Percentiles rank a stretch among this genome's conserved stretches.
These are phyloP conservation scores for Accipiter cooperii DNA, from an alignment of 2,113 vertebrate species.

Conservation along the genomic window DNA sequence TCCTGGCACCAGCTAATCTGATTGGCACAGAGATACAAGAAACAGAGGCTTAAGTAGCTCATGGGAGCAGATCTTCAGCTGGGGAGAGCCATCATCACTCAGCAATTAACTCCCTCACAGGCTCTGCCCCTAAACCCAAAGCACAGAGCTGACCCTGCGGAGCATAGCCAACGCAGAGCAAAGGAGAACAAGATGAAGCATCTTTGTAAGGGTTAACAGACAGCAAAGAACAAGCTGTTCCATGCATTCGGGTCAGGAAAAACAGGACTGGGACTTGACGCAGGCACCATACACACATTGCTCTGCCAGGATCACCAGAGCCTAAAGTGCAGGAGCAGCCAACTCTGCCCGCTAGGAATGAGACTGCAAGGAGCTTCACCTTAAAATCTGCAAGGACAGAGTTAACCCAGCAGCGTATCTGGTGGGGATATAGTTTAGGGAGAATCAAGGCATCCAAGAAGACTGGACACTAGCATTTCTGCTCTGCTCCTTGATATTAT, in stretches of 20 bases:
- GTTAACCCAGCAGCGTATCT: background rate
- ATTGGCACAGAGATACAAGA: slow-evolving; percentile 40
- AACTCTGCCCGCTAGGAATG: background rate
- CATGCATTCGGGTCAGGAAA: slow-evolving; percentile 1
- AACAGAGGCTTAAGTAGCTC: slow-evolving; percentile 51
- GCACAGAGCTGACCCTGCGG: background rate
- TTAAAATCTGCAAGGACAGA: background rate
- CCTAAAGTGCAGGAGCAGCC: background rate
- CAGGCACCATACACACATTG: background rate
- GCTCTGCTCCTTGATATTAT: background rate
- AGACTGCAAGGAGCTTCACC: background rate
- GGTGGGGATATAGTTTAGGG: background rate
- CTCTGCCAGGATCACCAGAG: background rate
- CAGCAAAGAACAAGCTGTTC: slow-evolving; percentile 39
- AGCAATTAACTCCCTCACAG: background rate
- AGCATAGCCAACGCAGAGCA: background rate
- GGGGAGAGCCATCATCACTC: slow-evolving; percentile 20
- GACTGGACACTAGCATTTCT: background rate
- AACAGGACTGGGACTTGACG: background rate
- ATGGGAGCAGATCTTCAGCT: slow-evolving; percentile 43
- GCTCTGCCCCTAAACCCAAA: background rate
- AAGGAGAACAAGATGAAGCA: background rate
- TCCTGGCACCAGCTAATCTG: slow-evolving; percentile 60
- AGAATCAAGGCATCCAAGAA: background rate
- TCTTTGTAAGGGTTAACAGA: slow-evolving; percentile 31